Evolutionary conservation across 2,888 invertebrate species (phyloP).

Genomic region (Macaria notata): DNA sequence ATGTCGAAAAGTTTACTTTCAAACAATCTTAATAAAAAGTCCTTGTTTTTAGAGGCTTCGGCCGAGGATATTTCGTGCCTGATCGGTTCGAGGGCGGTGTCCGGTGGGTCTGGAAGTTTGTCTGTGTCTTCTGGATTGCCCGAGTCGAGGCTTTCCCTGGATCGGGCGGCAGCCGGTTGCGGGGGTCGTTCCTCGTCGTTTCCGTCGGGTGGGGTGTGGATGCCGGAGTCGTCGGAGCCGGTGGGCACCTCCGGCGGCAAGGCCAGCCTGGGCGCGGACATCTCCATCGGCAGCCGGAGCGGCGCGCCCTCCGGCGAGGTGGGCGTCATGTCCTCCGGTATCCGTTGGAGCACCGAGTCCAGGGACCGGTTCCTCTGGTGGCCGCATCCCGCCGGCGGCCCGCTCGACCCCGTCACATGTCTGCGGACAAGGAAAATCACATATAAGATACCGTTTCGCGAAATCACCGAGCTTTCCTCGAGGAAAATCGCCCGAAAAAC

Average conservation of each 20-base stretch:
- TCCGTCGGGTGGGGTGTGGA: constrained; percentile 74
- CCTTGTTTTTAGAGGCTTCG: constrained; percentile 80
- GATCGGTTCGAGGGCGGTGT: constrained; percentile 51
- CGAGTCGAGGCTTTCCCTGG: constrained; percentile 89
- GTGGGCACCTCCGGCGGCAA: constrained; percentile 73
- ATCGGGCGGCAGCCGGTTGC: constrained; percentile 80
- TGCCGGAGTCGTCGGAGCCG: constrained; percentile 92
- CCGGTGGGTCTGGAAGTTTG: constrained; percentile 72
- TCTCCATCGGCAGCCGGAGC: constrained; percentile 64
- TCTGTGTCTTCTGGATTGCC: constrained; percentile 84
- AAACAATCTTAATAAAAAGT: constrained; percentile 92
- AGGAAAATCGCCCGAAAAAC: constrained; percentile 31
- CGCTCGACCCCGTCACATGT: constrained; percentile 73
- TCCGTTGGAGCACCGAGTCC: constrained; percentile 94
- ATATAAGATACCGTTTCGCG: constrained; percentile 31
- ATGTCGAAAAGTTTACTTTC: constrained; percentile 98
- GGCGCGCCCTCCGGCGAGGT: constrained; percentile 72
- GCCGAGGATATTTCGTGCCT: constrained; percentile 57
- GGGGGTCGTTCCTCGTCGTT: constrained; percentile 78
- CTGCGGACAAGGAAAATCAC: constrained; percentile 60
- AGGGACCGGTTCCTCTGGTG: constrained; percentile 95
- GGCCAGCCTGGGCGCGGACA: constrained; percentile 82
- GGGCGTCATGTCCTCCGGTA: constrained; percentile 90
- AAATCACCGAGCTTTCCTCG: constrained; percentile 18
- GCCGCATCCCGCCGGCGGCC: constrained; percentile 82